phyloP scores from a whole-genome alignment of 2,797 vertebrate species.

The Mus minutoides region DNA sequence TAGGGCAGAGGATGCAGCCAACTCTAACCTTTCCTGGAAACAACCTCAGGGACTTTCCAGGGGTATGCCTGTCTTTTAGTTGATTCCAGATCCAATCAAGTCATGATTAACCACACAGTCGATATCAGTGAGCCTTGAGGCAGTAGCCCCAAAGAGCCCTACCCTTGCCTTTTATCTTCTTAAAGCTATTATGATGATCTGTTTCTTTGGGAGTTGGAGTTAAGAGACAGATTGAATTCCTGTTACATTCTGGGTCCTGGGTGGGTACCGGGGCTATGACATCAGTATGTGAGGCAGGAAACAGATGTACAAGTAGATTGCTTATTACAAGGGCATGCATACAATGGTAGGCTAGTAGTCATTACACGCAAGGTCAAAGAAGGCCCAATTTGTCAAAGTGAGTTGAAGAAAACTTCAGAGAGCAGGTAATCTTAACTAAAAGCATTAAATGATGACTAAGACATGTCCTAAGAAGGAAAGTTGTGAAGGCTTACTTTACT shows the following conservation, averaged over 20 bases:
- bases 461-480: conserved; percentile 24
- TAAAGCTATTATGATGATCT: background rate
- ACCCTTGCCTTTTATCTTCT: background rate
- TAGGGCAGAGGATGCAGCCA: background rate
- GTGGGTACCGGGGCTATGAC: background rate
- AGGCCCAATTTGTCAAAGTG: background rate
- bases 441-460: background rate
- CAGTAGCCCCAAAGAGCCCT: background rate
- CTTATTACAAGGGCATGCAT: background rate
- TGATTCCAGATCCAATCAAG: background rate
- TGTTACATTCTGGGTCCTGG: background rate
- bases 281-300: background rate
- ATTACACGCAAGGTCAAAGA: background rate
- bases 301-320: background rate
- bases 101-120: background rate
- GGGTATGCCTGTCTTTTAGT: background rate
- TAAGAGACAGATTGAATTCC: conserved; percentile 30
- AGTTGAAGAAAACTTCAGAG: background rate
- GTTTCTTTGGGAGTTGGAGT: conserved; percentile 18
- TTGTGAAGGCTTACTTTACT: background rate
- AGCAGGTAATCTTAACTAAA: background rate
- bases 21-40: background rate
- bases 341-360: conserved; percentile 6
- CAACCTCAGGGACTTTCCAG: background rate
- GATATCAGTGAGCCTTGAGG: background rate